Conservation (phyloP, 2,797 vertebrate genomes). For the Mareca penelope region DNA sequence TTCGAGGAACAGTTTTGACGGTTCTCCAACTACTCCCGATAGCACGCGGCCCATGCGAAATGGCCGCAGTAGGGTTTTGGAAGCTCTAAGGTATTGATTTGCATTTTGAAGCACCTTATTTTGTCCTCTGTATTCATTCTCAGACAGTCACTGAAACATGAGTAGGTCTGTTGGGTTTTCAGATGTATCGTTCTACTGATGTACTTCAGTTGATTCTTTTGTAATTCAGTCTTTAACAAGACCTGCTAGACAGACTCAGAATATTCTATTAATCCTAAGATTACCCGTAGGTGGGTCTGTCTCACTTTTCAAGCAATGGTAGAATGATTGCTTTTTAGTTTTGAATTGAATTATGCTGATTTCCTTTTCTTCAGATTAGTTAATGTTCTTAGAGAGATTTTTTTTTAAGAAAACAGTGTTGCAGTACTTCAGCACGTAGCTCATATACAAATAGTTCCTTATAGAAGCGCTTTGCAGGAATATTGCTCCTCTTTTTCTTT, state of each 20-base stretch:
- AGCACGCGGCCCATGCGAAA: slow-evolving; percentile 77
- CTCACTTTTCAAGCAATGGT: background rate
- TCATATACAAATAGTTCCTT: background rate
- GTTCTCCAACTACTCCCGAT: slow-evolving; percentile 84
- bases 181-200: background rate
- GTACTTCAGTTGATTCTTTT: background rate
- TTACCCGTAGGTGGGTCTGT: background rate
- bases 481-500: background rate
- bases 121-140: background rate
- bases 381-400: background rate
- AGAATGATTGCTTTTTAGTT: background rate
- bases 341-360: background rate
- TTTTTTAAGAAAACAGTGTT: background rate
- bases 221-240: background rate
- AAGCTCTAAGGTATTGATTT: slow-evolving; percentile 87
- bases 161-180: background rate
- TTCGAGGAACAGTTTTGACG: slow-evolving; percentile 79
- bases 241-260: background rate
- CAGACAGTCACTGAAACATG: background rate
- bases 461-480: background rate
- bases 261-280: background rate
- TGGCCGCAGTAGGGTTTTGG: slow-evolving; percentile 86
- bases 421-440: background rate
- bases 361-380: background rate
- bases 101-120: background rate